Percentiles rank a stretch among this genome's conserved stretches.
Conservation (phyloP, 1,140 invertebrate species). For the Scaptomyza hsui region DNA sequence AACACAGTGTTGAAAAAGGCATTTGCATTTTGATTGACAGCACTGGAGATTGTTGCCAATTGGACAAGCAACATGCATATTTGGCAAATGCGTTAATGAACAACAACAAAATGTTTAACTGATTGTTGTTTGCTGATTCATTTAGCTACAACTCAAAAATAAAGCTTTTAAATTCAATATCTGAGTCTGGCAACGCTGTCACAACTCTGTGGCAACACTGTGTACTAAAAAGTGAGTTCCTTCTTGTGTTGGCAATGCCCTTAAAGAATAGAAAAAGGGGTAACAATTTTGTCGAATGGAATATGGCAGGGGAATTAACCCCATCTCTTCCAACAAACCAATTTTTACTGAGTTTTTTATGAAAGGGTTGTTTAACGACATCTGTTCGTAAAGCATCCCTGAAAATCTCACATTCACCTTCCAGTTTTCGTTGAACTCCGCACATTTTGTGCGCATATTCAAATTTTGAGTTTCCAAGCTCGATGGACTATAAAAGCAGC, state of each 20-base stretch:
- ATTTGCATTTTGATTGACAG: conserved; percentile 82
- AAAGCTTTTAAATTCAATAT: conserved; percentile 7
- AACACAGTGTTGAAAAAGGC: conserved; percentile 10
- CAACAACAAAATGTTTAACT: conserved; percentile 7
- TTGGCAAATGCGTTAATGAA: conserved; percentile 75
- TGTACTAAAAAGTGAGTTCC: conserved; percentile 33
- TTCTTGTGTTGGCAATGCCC: conserved; percentile 2
- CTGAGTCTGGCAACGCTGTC: conserved; percentile 30
- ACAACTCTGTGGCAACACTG: conserved; percentile 20
- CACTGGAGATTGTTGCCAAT: conserved; percentile 66
- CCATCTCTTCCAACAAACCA: conserved; percentile 19
- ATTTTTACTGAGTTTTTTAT: not conserved
- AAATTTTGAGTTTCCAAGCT: conserved; percentile 51
- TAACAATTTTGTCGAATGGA: conserved; percentile 13
- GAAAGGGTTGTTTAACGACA: conserved; percentile 57
- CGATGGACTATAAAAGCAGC: conserved; percentile 56
- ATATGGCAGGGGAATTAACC: not conserved
- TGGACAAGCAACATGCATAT: conserved; percentile 66
- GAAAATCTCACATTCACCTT: conserved; percentile 18
- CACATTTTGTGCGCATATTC: conserved; percentile 69
- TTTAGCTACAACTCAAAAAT: not conserved
- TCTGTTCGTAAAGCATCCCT: conserved; percentile 22
- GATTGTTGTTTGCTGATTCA: not conserved
- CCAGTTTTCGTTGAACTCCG: conserved; percentile 27
- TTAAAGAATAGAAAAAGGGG: conserved; percentile 23